Evolutionary conservation across 2,113 vertebrate genomes (phyloP), one percentile per base, ranked within the genome.

Genomic region (Thalassoma bifasciatum): DNA sequence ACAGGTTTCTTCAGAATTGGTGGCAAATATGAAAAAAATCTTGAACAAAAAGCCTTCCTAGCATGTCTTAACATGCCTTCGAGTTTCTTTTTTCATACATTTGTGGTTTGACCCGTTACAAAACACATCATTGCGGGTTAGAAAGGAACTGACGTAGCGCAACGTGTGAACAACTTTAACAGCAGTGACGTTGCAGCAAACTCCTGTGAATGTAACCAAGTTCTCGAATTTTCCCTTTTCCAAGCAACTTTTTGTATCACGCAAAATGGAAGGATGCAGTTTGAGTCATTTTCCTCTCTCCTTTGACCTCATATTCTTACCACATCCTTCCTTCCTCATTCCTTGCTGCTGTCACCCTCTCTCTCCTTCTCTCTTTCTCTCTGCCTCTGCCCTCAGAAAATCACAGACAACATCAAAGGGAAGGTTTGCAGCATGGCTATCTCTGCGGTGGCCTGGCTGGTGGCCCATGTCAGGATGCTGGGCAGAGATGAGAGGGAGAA

Each of bases 371-470:
- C 14, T 17, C 44, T n/a, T 2, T 47, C 44, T 9, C 6, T 47
- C 7, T 19, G n/a, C n/a, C 16, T 74, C 59, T 53, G 57, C 66
- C 62, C 10, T n/a, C 65, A 99, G 98, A 99, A 97, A 93, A 99
- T 99, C 90, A 99, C 98, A 0, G 97, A 99, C 81, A 99, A 98
- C 82, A 99, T 99, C 87, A 99, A 99, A 82, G 98, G 98, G 0
- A 99, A 99, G 82, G 97, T 99, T 30, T 99, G 98, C 92, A 99
- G 98, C 63, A 96, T 99, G 95, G 98, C 96, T 0, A 96, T 99
- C 78, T 99, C 98, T 0, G 97, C 98, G 0, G 97, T 99, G 89
- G 98, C 98, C 36, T 99, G 98, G 98, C 93, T 99, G 13, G 98
- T 99, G 90, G 97, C 97, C 61, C 98, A 99, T 0, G 97, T 99